Conservation (phyloP, 2,888 invertebrate species). For the Hirudinaria manillensis region DNA sequence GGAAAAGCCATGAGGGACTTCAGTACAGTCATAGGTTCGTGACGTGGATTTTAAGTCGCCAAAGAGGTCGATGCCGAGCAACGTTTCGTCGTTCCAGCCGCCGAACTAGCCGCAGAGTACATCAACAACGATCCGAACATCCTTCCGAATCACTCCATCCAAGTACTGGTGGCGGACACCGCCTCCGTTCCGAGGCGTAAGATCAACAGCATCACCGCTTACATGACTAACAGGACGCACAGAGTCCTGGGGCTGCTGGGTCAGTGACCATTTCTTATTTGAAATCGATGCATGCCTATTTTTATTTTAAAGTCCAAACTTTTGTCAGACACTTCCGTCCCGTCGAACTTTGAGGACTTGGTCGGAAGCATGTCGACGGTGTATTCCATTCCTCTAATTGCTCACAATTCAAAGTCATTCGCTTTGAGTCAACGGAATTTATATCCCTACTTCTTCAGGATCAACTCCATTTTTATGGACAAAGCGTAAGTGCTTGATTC, state of each 20-base stretch:
- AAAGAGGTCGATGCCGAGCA: not conserved
- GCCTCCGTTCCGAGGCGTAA: too few species aligned
- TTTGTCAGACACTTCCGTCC: not conserved
- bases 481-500: not conserved
- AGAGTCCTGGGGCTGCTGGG: not conserved
- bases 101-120: constrained; percentile 62
- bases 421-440: not conserved
- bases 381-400: not conserved
- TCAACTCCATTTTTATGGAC: constrained; percentile 8
- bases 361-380: not conserved
- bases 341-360: not conserved
- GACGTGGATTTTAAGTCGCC: not conserved
- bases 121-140: constrained; percentile 62
- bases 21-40: not conserved
- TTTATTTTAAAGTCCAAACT: not conserved
- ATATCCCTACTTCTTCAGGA: constrained; percentile 13
- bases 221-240: constrained; percentile 6
- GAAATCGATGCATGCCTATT: too few species aligned
- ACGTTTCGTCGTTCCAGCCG: constrained; percentile 55
- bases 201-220: too few species aligned
- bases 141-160: constrained; percentile 62
- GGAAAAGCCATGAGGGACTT: constrained; percentile 46
- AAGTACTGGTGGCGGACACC: constrained; percentile 62
- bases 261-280: too few species aligned
- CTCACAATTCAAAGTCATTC: constrained; percentile 1